Conservation (phyloP, 2,113 vertebrate genomes). For the Globicephala melas region DNA sequence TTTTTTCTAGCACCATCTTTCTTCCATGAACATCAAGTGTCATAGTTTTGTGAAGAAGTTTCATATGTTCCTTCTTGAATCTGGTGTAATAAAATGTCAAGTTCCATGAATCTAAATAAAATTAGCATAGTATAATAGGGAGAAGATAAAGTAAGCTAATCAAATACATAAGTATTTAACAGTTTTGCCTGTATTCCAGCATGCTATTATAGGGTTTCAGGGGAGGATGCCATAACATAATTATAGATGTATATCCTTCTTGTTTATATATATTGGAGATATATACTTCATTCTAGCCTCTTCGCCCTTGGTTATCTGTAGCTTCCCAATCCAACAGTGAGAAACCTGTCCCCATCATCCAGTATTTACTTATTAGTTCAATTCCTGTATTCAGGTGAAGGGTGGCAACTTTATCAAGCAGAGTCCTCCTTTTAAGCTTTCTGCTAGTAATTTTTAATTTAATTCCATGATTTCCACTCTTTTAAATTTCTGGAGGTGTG, state of each 20-base stretch:
- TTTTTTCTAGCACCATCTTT: constrained; percentile 45
- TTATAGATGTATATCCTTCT: background rate
- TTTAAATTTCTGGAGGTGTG: background rate
- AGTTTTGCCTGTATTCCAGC: background rate
- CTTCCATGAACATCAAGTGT: background rate
- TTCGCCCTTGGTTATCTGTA: background rate
- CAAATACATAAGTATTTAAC: background rate
- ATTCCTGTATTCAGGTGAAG: background rate
- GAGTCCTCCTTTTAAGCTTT: background rate
- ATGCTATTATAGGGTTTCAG: background rate
- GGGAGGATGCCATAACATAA: background rate
- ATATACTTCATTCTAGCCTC: background rate
- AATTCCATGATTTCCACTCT: background rate
- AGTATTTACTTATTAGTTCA: background rate
- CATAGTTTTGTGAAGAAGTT: constrained; percentile 38
- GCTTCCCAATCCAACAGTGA: background rate
- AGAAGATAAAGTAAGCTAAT: background rate
- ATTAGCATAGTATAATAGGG: background rate
- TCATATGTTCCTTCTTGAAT: background rate
- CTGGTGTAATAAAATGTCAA: background rate
- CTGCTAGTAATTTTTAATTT: background rate
- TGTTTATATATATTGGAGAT: background rate
- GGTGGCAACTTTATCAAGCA: background rate
- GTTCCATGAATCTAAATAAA: constrained; percentile 21
- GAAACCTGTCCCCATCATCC: background rate